Percentiles rank a stretch among this genome's conserved stretches.
These are phyloP conservation scores for Archocentrus centrarchus DNA, from an alignment of 2,113 vertebrate genomes.

Conservation along the genomic window DNA sequence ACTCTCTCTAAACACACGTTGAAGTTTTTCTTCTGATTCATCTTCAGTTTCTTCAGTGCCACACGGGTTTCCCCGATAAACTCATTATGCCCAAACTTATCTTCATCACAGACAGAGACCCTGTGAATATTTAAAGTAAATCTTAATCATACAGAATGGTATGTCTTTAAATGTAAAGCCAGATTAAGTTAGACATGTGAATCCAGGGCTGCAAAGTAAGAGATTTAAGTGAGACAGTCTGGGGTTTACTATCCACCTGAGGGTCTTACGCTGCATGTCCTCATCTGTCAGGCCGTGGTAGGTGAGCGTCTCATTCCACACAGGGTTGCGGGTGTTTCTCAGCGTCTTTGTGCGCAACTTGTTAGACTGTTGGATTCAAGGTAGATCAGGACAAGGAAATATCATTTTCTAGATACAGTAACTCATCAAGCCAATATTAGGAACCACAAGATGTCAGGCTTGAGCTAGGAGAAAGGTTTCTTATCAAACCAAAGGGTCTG, in stretches of 20 bases:
- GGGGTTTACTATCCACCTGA: conserved; percentile 80
- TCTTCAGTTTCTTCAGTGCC: conserved; percentile 94
- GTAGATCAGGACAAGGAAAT: not conserved
- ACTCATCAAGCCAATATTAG: not conserved
- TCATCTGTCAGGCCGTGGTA: conserved; percentile 96
- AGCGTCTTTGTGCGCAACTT: conserved; percentile 96
- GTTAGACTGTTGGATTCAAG: conserved; percentile 84
- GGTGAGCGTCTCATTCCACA: conserved; percentile 93
- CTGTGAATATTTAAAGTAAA: conserved; percentile 69
- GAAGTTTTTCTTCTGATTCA: conserved; percentile 95
- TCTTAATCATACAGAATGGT: not conserved
- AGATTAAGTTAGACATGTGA: not conserved
- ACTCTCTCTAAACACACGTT: conserved; percentile 96
- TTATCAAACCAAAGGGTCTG: not conserved
- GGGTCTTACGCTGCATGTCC: conserved; percentile 97
- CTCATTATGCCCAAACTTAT: conserved; percentile 98
- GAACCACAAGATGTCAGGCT: conserved; percentile 76
- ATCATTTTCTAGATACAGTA: not conserved
- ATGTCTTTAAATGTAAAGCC: not conserved
- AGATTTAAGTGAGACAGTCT: not conserved
- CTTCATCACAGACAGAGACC: conserved; percentile 96
- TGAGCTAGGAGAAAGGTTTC: conserved; percentile 40
- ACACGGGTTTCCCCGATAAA: conserved; percentile 97
- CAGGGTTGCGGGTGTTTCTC: conserved; percentile 93
- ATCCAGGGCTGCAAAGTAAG: not conserved